phyloP scores from a whole-genome alignment of 64 coral and sea anemone species.

The Pocillopora damicornis region DNA sequence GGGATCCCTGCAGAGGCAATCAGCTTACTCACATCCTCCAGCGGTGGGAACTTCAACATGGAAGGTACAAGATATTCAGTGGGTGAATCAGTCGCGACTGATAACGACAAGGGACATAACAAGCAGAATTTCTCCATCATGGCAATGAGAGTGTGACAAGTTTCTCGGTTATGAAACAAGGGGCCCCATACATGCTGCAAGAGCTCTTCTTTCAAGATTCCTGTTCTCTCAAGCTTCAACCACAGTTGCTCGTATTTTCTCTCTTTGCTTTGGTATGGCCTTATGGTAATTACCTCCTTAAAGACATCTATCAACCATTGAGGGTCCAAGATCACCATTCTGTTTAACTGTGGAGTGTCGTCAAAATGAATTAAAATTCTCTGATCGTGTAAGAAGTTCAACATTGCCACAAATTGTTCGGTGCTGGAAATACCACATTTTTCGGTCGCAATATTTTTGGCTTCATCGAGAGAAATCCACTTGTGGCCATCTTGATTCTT shows the following conservation, averaged over 20 bases:
- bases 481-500: not conserved
- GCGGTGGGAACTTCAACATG: conserved; percentile 31
- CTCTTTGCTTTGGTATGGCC: not conserved
- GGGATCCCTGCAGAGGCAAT: not conserved
- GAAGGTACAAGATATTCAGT: conserved; percentile 31
- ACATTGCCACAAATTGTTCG: not conserved
- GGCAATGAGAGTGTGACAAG: not conserved
- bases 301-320: conserved; percentile 22
- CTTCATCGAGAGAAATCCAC: not conserved
- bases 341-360: not conserved
- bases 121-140: conserved; percentile 63
- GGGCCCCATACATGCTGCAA: conserved; percentile 31
- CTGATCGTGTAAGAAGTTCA: conserved; percentile 1
- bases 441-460: not conserved
- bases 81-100: not conserved
- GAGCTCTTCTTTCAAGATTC: conserved; percentile 24
- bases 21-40: not conserved
- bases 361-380: not conserved
- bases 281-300: not conserved
- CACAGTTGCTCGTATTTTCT: no score
- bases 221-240: conserved; percentile 1
- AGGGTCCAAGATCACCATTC: not conserved
- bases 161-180: not conserved
- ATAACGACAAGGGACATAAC: not conserved
- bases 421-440: not conserved